Evolutionary conservation across 2,888 invertebrate genomes (phyloP), one percentile per base, ranked within the genome.

Genomic region (Meliscaeva auricollis): DNA sequence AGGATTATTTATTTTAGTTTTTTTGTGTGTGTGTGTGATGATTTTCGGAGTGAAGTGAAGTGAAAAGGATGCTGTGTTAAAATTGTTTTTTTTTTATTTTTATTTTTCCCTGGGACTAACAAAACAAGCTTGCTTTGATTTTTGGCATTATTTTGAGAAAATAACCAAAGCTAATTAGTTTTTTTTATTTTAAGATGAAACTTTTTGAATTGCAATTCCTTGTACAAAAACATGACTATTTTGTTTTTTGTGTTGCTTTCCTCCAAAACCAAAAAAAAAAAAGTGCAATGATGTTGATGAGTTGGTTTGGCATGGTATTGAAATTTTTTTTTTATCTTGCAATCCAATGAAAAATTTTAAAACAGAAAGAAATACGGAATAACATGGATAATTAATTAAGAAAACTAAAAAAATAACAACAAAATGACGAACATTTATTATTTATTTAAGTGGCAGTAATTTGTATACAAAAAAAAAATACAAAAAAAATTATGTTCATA

Each of bases 261-360:
- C 2, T 41, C 26, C 2, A 38, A 58, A 68, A 80, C 50, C n/a
- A 68, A 62, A 74, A 69, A n/a, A n/a, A n/a, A n/a, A n/a, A n/a
- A n/a, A n/a, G n/a, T 64, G 87, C 87, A 87, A 87, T 87, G 87
- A 83, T 87, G 80, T 83, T 87, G 87, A 76, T 83, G 87, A 80
- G 74, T 87, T 87, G 79, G 80, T 87, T 70, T 66, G 76, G 70
- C 66, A 66, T 66, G 66, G 74, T 48, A 69, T 56, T 56, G 20
- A 32, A 11, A 32, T 48, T 60, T 44, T 48, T 35, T 20, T 54
- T 79, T 41, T 41, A 30, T 44, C 41, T 76, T n/a, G 41, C 11
- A 46, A 6, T 30, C 35, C 2, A 35, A 32, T 50, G 8, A 30
- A 41, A 68, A 69, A 41, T 22, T 60, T 22, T 17, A 38, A 60